phyloP scores from a whole-genome alignment of 2,888 invertebrate genomes.

The Tiliacea citrago region DNA sequence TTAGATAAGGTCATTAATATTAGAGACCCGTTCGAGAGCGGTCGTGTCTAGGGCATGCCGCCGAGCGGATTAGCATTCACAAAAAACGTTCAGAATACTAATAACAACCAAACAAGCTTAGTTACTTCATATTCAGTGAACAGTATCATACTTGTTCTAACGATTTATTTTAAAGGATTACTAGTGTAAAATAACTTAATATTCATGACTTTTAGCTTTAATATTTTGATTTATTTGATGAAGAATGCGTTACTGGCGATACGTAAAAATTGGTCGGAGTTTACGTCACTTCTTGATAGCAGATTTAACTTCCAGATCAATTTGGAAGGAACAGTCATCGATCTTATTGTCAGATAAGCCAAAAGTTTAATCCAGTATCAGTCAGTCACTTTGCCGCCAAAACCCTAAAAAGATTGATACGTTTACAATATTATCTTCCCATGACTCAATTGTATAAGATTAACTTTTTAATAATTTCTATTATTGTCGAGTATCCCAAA shows the following conservation, averaged over 20 bases:
- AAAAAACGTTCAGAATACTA: conserved; percentile 57
- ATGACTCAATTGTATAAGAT: conserved; percentile 7
- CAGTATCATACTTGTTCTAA: background rate
- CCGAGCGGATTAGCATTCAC: conserved; percentile 54
- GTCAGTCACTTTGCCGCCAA: background rate
- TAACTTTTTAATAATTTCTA: background rate
- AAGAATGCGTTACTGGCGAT: background rate
- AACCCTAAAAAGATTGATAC: conserved; percentile 9
- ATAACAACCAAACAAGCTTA: conserved; percentile 38
- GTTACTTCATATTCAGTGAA: conserved; percentile 17
- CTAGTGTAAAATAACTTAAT: background rate
- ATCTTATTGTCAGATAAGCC: conserved; percentile 21
- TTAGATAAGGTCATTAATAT: conserved; percentile 60
- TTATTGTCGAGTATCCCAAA: background rate
- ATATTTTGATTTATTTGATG: background rate
- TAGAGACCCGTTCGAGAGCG: conserved; percentile 48
- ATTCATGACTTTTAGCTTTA: background rate
- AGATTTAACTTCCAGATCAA: conserved; percentile 9
- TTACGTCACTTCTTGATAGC: background rate
- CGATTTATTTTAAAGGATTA: conserved; percentile 17
- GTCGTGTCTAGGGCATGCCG: conserved; percentile 59
- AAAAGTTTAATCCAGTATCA: conserved; percentile 11
- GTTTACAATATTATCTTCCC: conserved; percentile 17
- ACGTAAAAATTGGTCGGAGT: conserved; percentile 7
- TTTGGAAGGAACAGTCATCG: conserved; percentile 18